These are phyloP conservation scores for Tautogolabrus adspersus DNA, from an alignment of 2,113 vertebrate genomes.

Conservation along the genomic window DNA sequence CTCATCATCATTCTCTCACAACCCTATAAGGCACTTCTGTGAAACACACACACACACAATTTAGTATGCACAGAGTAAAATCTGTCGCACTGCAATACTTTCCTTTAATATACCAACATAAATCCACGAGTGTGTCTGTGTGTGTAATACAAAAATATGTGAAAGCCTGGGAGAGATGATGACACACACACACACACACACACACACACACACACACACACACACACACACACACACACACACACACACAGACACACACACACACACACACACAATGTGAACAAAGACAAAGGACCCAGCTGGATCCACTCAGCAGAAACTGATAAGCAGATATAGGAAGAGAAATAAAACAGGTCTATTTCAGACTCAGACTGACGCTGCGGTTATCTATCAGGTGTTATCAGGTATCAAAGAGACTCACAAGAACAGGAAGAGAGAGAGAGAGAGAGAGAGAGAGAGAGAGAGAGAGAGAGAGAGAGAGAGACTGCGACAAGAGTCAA, in stretches of 20 bases:
- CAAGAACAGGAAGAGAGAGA: neutral
- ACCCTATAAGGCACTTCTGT: slow-evolving; percentile 38
- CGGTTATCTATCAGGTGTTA: slow-evolving; percentile 15
- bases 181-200: slow-evolving; percentile 2
- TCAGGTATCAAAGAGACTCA: neutral
- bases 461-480: neutral
- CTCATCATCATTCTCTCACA: slow-evolving; percentile 30
- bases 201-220: slow-evolving; percentile 1
- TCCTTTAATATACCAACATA: slow-evolving; percentile 13
- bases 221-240: slow-evolving; percentile 8
- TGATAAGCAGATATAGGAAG: slow-evolving; percentile 23
- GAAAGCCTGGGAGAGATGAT: neutral
- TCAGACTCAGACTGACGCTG: slow-evolving; percentile 2
- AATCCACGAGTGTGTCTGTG: neutral
- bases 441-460: neutral
- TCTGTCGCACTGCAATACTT: slow-evolving; percentile 2
- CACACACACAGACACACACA: slow-evolving; percentile 13
- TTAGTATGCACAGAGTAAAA: slow-evolving; percentile 2
- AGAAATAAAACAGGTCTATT: slow-evolving; percentile 14
- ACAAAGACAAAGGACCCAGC: slow-evolving; percentile 29
- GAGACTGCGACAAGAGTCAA: neutral
- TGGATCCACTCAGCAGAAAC: slow-evolving; percentile 36
- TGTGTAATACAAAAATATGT: neutral
- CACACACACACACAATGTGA: neutral
- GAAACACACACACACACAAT: slow-evolving; percentile 12